Evolutionary conservation across 1,140 invertebrate species (phyloP).

Genomic region (Drosophila repleta): DNA sequence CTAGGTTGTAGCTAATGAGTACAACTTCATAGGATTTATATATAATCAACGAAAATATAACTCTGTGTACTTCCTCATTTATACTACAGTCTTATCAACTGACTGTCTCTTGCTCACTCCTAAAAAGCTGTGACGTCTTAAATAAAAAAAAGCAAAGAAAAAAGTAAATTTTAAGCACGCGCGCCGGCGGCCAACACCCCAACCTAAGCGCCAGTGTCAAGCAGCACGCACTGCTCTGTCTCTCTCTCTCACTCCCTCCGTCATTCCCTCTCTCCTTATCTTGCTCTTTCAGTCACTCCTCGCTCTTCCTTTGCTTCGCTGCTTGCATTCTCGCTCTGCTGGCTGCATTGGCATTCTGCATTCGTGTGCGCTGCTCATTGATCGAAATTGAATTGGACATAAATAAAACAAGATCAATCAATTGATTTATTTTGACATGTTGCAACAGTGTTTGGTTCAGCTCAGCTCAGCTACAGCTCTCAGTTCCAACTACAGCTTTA

Average conservation of each 20-base stretch:
- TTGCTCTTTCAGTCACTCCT: not conserved
- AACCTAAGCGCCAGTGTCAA: slow-evolving; percentile 59
- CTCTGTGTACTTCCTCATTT: not conserved
- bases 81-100: not conserved
- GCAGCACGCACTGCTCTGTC: slow-evolving; percentile 29
- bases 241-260: slow-evolving; percentile 4
- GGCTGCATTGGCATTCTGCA: slow-evolving; percentile 64
- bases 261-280: not conserved
- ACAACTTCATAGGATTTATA: too few relatives aligned
- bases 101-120: not conserved
- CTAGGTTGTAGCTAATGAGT: too few relatives aligned
- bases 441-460: slow-evolving; percentile 64
- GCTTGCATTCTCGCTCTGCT: not conserved
- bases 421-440: slow-evolving; percentile 84
- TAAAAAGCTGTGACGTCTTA: slow-evolving; percentile 6
- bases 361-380: slow-evolving; percentile 81
- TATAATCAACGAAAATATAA: not conserved
- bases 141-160: too few relatives aligned
- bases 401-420: slow-evolving; percentile 84
- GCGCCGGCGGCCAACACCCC: slow-evolving; percentile 38
- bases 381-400: slow-evolving; percentile 84
- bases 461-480: not conserved
- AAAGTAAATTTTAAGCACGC: slow-evolving; percentile 38
- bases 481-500: slow-evolving; percentile 15
- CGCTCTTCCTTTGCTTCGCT: not conserved